Evolutionary conservation across 2,797 vertebrate genomes (phyloP).

Genomic region (Petrocephalus sullivani): DNA sequence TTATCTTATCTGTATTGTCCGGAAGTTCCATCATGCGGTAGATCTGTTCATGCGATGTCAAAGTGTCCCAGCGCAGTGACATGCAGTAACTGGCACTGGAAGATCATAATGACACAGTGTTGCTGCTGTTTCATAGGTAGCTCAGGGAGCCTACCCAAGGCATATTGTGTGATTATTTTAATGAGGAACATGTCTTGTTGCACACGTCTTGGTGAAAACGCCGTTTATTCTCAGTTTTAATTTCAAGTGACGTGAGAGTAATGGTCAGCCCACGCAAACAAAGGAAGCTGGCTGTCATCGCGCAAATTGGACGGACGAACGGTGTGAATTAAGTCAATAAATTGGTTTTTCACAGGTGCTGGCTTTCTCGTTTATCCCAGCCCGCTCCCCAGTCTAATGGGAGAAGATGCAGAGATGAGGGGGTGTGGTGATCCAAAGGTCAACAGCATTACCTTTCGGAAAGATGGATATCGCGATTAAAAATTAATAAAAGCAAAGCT

Average conservation of each 20-base stretch:
- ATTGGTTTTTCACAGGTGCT: not conserved
- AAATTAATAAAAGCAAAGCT: not conserved
- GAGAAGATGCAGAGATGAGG: slow-evolving; percentile 10
- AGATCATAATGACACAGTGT: not conserved
- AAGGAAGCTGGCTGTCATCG: not conserved
- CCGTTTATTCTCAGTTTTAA: not conserved
- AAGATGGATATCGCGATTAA: not conserved
- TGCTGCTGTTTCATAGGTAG: not conserved
- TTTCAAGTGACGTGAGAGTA: not conserved
- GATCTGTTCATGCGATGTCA: not conserved
- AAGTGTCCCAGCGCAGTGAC: not conserved
- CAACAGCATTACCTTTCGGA: slow-evolving; percentile 8
- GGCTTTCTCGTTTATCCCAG: not conserved
- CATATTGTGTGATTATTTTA: not conserved
- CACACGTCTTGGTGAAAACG: not conserved
- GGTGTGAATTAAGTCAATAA: not conserved
- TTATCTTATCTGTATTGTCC: not conserved
- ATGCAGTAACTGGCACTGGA: not conserved
- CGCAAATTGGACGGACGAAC: slow-evolving; percentile 8
- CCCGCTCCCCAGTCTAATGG: not conserved
- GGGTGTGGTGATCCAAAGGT: slow-evolving; percentile 8
- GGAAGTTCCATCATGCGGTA: not conserved
- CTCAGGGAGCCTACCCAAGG: not conserved
- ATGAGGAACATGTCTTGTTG: not conserved
- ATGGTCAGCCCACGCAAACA: not conserved